Conservation (phyloP, 2,797 vertebrate species). For the Garrulus glandarius region DNA sequence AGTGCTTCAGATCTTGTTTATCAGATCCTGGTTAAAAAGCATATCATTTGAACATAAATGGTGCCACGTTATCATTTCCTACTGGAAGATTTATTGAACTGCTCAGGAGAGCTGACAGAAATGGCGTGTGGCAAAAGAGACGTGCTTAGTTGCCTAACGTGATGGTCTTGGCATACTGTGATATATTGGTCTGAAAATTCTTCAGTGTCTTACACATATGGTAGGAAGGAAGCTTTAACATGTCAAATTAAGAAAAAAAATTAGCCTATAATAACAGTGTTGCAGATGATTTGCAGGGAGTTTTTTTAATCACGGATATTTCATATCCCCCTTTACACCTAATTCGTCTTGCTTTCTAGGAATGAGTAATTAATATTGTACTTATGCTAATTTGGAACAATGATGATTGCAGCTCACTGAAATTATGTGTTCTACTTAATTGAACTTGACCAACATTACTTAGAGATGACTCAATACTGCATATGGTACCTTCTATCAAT, state of each 20-base stretch:
- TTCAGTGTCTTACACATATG: background rate
- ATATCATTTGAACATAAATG: background rate
- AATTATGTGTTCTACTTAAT: slow-evolving; percentile 52
- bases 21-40: slow-evolving; percentile 5
- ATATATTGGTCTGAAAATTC: background rate
- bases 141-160: background rate
- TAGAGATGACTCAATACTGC: background rate
- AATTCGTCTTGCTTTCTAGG: slow-evolving; percentile 48
- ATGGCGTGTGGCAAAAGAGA: background rate
- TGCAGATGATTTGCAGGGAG: slow-evolving; percentile 11
- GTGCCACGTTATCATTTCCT: background rate
- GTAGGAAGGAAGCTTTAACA: background rate
- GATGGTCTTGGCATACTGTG: background rate
- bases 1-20: slow-evolving; percentile 25
- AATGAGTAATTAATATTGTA: slow-evolving; percentile 57
- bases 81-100: background rate
- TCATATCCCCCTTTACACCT: slow-evolving; percentile 18
- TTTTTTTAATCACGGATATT: slow-evolving; percentile 27
- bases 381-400: slow-evolving; percentile 50
- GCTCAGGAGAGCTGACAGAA: background rate
- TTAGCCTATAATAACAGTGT: background rate
- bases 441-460: slow-evolving; percentile 48
- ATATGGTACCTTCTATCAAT: background rate
- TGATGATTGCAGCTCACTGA: slow-evolving; percentile 19
- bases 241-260: slow-evolving; percentile 31